Evolutionary conservation across 2,113 vertebrate species (phyloP).

Genomic region (Cryptomyrus ogoouensis): DNA sequence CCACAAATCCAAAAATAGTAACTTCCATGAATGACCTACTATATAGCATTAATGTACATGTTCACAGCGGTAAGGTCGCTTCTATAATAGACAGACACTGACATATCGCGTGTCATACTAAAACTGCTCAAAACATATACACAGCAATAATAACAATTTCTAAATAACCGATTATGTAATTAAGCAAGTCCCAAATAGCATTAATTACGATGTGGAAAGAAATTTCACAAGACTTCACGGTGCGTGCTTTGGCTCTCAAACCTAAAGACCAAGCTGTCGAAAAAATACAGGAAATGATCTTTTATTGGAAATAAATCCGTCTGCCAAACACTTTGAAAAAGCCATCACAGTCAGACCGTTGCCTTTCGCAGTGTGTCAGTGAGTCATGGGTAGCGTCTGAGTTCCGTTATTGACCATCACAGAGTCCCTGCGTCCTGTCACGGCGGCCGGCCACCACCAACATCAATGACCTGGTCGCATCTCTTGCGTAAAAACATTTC

Average conservation of each 20-base stretch:
- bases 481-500: neutral
- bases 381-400: conserved; percentile 40
- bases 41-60: neutral
- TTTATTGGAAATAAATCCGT: conserved; percentile 51
- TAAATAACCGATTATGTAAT: neutral
- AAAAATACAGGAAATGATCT: conserved; percentile 4
- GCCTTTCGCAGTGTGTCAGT: conserved; percentile 59
- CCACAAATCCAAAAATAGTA: neutral
- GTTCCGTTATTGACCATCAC: conserved; percentile 57
- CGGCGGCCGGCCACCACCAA: neutral
- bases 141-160: neutral
- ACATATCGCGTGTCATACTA: neutral
- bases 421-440: conserved; percentile 60
- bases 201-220: neutral
- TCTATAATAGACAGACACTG: neutral
- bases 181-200: neutral
- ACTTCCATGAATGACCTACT: neutral
- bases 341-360: conserved; percentile 60
- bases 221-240: neutral
- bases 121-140: neutral
- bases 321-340: conserved; percentile 48
- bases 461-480: neutral
- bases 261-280: conserved; percentile 3
- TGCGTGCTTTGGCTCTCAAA: neutral
- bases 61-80: neutral